A percentile compares a stretch with the other conserved stretches of the same genome.
phyloP scores from a whole-genome alignment of 2,888 invertebrate species.

The Cheilosia impressa region DNA sequence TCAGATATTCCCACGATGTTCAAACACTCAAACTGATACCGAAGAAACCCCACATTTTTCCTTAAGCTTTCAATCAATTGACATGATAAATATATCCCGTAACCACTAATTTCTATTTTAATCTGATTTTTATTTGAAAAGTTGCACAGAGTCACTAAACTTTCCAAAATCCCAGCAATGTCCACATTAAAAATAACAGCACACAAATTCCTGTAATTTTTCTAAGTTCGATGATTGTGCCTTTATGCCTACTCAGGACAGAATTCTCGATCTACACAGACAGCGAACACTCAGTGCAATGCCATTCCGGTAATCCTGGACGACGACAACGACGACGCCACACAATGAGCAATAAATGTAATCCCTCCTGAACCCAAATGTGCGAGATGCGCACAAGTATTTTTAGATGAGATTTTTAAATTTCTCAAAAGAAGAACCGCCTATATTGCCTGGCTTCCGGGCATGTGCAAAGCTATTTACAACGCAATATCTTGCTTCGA shows the following conservation, averaged over 20 bases:
- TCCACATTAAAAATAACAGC: conserved; percentile 61
- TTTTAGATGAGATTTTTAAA: conserved; percentile 49
- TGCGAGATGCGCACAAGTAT: conserved; percentile 15
- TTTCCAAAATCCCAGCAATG: conserved; percentile 38
- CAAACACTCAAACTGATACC: no score
- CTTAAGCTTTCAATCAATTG: not conserved
- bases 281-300: conserved; percentile 1
- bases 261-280: not conserved
- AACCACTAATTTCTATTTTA: conserved; percentile 26
- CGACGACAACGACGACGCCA: conserved; percentile 38
- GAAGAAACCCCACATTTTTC: no score
- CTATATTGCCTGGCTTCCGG: conserved; percentile 58
- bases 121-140: not conserved
- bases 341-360: conserved; percentile 11
- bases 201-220: conserved; percentile 29
- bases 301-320: conserved; percentile 68
- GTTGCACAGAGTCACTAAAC: conserved; percentile 39
- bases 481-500: conserved; percentile 50
- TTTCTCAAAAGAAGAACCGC: conserved; percentile 50
- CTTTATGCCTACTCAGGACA: not conserved
- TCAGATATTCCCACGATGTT: no score
- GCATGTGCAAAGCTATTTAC: conserved; percentile 68
- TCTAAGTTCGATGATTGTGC: conserved; percentile 19
- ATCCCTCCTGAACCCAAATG: conserved; percentile 52
- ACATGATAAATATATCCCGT: not conserved